A percentile compares a stretch with the other conserved stretches of the same genome.
These are phyloP conservation scores for Zaprionus gabonicus DNA, from an alignment of 1,140 invertebrate genomes.

Conservation along the genomic window DNA sequence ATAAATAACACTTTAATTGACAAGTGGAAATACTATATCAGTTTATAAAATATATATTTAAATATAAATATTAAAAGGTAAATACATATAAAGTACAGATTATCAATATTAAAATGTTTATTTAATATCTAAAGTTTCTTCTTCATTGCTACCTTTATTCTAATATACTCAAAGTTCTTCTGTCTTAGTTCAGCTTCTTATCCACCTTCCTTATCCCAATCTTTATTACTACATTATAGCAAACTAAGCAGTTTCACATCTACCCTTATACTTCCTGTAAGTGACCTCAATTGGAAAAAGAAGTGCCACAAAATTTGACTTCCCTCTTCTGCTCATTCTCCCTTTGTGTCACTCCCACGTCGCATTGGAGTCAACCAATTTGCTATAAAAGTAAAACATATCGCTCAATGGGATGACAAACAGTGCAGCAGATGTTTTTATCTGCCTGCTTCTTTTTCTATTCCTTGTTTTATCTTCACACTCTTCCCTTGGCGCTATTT, in stretches of 20 bases:
- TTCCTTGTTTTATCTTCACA: not conserved
- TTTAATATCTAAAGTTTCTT: too few species aligned
- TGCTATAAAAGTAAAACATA: conserved; percentile 82
- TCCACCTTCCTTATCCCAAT: not conserved
- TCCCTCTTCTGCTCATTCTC: conserved; percentile 11
- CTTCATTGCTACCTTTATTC: too few species aligned
- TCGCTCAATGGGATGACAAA: conserved; percentile 74
- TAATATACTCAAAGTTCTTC: not conserved
- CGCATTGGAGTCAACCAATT: conserved; percentile 72
- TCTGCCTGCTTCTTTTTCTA: not conserved
- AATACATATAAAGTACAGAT: too few species aligned
- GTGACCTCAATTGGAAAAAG: conserved; percentile 59
- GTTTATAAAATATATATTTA: too few species aligned
- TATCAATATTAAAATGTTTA: too few species aligned
- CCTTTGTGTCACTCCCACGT: not conserved
- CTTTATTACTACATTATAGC: not conserved
- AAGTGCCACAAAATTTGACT: conserved; percentile 58
- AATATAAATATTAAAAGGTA: too few species aligned
- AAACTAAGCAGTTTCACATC: not conserved
- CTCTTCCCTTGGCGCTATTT: not conserved
- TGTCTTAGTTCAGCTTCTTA: not conserved
- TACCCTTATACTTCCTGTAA: conserved; percentile 56
- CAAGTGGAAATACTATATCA: too few species aligned
- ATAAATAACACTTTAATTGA: too few species aligned
- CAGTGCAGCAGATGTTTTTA: conserved; percentile 10